Conservation (phyloP, 2,113 vertebrate genomes). For the Hirundichthys speculiger region DNA sequence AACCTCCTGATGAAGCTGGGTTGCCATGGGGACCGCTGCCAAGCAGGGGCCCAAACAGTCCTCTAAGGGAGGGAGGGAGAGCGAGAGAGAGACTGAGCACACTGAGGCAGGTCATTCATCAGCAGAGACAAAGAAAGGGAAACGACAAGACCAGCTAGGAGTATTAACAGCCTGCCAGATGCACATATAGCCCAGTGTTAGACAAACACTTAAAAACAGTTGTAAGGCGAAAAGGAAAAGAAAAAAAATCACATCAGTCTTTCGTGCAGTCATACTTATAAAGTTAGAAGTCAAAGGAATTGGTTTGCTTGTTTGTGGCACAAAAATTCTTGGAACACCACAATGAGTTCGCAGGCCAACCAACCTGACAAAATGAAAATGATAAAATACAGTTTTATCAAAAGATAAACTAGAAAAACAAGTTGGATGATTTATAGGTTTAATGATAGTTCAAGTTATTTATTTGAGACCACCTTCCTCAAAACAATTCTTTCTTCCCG, state of each 20-base stretch:
- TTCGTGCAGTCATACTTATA: conserved; percentile 38
- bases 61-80: conserved; percentile 44
- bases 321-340: conserved; percentile 34
- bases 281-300: conserved; percentile 42
- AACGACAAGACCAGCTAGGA: conserved; percentile 70
- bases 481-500: conserved; percentile 52
- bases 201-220: conserved; percentile 39
- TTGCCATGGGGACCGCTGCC: conserved; percentile 73
- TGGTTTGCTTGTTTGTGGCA: conserved; percentile 47
- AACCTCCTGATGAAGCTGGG: conserved; percentile 66
- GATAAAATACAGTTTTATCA: conserved; percentile 21
- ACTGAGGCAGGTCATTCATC: conserved; percentile 76
- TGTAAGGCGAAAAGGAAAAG: background rate
- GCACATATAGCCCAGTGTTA: conserved; percentile 32
- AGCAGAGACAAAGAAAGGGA: conserved; percentile 74
- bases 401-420: conserved; percentile 39
- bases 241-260: conserved; percentile 21
- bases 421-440: conserved; percentile 60
- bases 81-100: conserved; percentile 47
- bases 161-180: conserved; percentile 72
- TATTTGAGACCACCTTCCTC: conserved; percentile 52
- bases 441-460: conserved; percentile 62
- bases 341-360: conserved; percentile 30
- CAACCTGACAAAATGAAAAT: conserved; percentile 38
- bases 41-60: conserved; percentile 62